Base-by-base conservation (phyloP, 2,113 vertebrate species). In the Silurus meridionalis region DNA sequence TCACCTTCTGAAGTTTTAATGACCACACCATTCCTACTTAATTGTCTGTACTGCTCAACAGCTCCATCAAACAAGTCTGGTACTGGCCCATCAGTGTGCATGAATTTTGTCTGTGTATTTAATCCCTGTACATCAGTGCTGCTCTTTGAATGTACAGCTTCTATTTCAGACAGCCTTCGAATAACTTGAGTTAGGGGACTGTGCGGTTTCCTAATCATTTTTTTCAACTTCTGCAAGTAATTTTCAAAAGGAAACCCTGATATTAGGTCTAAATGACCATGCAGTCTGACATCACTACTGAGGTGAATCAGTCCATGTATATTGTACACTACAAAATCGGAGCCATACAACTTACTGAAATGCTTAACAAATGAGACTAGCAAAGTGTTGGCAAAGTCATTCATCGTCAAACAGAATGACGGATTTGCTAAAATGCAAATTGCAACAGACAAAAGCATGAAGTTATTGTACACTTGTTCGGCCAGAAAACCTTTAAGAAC, bases 221-320 rank as follows among this genome's bases (percentile, higher is more conserved):
- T 60, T 58, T 88, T 86, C 48, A 82, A 57, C 57, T 86, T 52
- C 50, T 69, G 53, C 6, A 86, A 25, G 17, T 84, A 74, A 63
- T 86, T 89, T 79, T 88, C 87, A 83, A 85, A 88, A 19, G 84
- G 80, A 14, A 88, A 88, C 6, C 60, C 80, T 21, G 84, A 84
- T 66, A 87, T 87, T 77, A 64, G 48, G 53, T 85, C 69, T 25
- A 88, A 63, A 60, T 67, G 69, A 53, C 80, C 61, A 69, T 88
- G 87, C 25, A 11, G 55, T 53, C 78, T 37, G 28, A 37, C 28
- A 37, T 37, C 28, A 37, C 28, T 37, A 37, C 28, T 37, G 28
- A 37, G 28, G 64, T 85, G 83, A 50, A 85, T 67, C 46, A 88
- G 55, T 46, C 83, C 82, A 80, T 87, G 82, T 53, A 87, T 14